Evolutionary conservation across 2,797 vertebrate genomes (phyloP), one percentile per base, ranked within the genome.

Genomic region (Coracias cyanogaster): DNA sequence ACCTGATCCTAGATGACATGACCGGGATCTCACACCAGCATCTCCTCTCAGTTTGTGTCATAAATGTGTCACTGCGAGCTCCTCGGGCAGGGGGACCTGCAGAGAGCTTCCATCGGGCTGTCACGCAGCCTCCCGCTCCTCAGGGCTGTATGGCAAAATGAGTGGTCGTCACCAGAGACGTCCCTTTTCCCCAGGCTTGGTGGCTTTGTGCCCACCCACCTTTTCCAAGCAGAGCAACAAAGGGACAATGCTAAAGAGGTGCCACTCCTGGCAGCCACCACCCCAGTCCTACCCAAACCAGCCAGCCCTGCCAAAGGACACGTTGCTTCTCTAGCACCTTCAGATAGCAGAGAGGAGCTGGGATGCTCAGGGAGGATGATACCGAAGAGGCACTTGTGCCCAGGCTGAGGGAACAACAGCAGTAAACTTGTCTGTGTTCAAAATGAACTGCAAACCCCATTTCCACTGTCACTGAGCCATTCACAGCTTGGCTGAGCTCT

Each of bases 1-100:
- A 95, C 90, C 85, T 95, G 93, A 97, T 97, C 93, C 88, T 70
- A 82, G 57, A 58, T 95, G 97, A 97, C 97, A 94, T 21, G 83
- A 95, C 58, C 9, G 21, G 91, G 93, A 90, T 94, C 86, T 91
- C 74, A 74, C 0, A 57, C 60, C 4, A 1, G 88, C 89, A 77
- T 94, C 74, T 91, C 94, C 93, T 95, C 91, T 90, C 71, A n/a
- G 71, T 85, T 94, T 9, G 3, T 94, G 93, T 93, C 93, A 96
- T 83, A 87, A 94, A 91, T 67, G 84, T 93, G 90, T 94, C 77
- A 87, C 55, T 8, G 60, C 35, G 80, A 81, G 90, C 90, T 95
- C 94, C 91, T 55, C 46, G 1, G 91, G 93, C 82, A 74, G 72
- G 48, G 39, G 70, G 82, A 93, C 93, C 86, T 84, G 86, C 90